Percentiles rank a stretch among this genome's conserved stretches.
Evolutionary conservation across 2,113 vertebrate genomes (phyloP).

Genomic region (Perca schrenkii): DNA sequence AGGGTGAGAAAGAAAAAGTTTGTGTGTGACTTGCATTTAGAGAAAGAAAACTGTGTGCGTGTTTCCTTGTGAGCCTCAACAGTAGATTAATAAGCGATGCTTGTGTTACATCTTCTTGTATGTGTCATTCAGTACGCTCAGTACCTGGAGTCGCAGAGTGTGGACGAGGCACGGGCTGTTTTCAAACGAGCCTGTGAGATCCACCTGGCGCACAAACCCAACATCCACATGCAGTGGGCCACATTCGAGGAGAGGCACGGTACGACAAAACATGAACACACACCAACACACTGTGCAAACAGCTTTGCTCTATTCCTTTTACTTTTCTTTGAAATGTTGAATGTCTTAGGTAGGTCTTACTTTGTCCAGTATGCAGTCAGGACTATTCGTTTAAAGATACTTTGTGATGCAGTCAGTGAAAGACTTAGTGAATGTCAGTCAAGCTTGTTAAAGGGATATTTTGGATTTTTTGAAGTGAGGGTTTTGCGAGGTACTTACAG

Average conservation of each 20-base stretch:
- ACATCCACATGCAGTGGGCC: conserved; percentile 89
- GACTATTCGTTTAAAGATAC: background rate
- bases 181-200: conserved; percentile 87
- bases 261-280: conserved; percentile 56
- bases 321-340: background rate
- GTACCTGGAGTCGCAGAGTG: conserved; percentile 85
- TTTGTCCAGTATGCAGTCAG: background rate
- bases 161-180: conserved; percentile 81
- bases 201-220: conserved; percentile 86
- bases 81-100: background rate
- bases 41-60: background rate
- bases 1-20: conserved; percentile 77
- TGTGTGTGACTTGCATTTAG: background rate
- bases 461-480: no score
- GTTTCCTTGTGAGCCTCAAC: background rate
- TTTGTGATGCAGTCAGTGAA: background rate
- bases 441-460: no score
- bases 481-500: no score
- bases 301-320: background rate
- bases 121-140: conserved; percentile 81
- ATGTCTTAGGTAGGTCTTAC: background rate
- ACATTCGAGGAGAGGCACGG: conserved; percentile 90
- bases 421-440: background rate
- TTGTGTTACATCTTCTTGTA: conserved; percentile 13
- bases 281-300: background rate